A percentile compares a stretch with the other conserved stretches of the same genome.
Conservation (phyloP, 2,797 vertebrate genomes). For the Lerista edwardsae region DNA sequence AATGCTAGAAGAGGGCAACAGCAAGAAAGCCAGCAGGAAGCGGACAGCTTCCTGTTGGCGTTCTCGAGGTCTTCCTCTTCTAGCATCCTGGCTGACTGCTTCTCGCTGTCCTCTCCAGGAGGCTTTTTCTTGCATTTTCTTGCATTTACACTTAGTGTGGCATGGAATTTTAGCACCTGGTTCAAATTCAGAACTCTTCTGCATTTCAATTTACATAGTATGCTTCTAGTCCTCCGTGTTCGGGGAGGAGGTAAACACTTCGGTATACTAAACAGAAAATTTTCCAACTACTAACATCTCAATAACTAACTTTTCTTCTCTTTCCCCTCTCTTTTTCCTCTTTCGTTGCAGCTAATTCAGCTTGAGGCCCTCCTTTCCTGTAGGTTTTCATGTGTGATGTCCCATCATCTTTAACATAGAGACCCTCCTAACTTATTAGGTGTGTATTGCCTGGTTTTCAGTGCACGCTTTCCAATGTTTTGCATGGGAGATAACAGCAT, state of each 20-base stretch:
- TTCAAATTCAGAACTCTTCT: not conserved
- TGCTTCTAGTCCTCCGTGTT: not conserved
- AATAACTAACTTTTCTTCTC: conserved; percentile 67
- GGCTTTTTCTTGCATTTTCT: too few relatives aligned
- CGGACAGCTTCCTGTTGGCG: too few relatives aligned
- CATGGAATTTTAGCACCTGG: not conserved
- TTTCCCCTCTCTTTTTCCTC: conserved; percentile 60
- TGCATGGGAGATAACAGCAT: conserved; percentile 47
- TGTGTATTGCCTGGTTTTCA: conserved; percentile 79
- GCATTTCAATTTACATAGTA: not conserved
- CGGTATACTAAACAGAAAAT: conserved; percentile 7
- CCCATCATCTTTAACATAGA: conserved; percentile 69
- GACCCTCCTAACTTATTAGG: conserved; percentile 74
- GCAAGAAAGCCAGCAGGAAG: too few relatives aligned
- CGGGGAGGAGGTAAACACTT: not conserved
- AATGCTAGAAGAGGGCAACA: too few relatives aligned
- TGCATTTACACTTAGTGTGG: not conserved
- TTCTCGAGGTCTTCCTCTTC: too few relatives aligned
- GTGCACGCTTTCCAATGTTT: conserved; percentile 55
- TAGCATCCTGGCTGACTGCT: too few relatives aligned
- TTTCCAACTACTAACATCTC: conserved; percentile 14
- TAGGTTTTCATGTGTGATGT: conserved; percentile 81
- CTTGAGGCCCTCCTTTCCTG: conserved; percentile 67
- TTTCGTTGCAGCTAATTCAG: conserved; percentile 69
- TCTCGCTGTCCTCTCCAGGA: too few relatives aligned